Conservation (phyloP, 2,888 invertebrate genomes). For the Serripes groenlandicus region DNA sequence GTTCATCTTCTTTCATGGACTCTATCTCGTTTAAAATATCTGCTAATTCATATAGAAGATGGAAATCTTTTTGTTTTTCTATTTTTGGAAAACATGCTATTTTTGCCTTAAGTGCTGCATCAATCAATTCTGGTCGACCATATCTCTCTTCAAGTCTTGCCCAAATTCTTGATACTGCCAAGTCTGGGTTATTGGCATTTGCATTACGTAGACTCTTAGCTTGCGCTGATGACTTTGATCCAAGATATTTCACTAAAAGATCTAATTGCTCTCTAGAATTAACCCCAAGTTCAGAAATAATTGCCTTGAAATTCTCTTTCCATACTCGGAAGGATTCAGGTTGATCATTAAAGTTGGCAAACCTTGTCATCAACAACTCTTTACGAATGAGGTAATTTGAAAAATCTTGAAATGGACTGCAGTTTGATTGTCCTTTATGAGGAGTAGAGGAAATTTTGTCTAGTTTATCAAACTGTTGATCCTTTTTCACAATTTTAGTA, state of each 20-base stretch:
- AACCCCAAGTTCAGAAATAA: too few species aligned
- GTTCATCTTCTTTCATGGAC: constrained; percentile 17
- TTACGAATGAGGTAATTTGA: too few species aligned
- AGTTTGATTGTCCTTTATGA: too few species aligned
- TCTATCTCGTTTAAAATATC: constrained; percentile 28
- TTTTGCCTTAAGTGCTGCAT: constrained; percentile 14
- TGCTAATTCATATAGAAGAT: constrained; percentile 8
- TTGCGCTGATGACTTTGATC: constrained; percentile 41
- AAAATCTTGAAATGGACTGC: too few species aligned
- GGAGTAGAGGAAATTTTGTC: too few species aligned
- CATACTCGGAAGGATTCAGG: too few species aligned
- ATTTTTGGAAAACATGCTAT: constrained; percentile 9
- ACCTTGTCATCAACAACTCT: too few species aligned
- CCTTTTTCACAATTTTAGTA: too few species aligned
- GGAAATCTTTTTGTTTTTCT: neutral
- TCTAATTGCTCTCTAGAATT: too few species aligned
- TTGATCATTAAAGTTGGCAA: too few species aligned
- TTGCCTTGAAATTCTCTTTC: too few species aligned
- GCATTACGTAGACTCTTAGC: constrained; percentile 35
- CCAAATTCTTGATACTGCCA: constrained; percentile 34
- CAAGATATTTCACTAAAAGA: constrained; percentile 55
- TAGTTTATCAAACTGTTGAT: too few species aligned
- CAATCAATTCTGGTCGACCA: constrained; percentile 48
- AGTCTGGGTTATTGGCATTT: constrained; percentile 24
- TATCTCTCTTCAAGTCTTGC: constrained; percentile 49